Base-by-base conservation (phyloP, 2,888 invertebrate genomes). In the Asteroscopus sphinx region DNA sequence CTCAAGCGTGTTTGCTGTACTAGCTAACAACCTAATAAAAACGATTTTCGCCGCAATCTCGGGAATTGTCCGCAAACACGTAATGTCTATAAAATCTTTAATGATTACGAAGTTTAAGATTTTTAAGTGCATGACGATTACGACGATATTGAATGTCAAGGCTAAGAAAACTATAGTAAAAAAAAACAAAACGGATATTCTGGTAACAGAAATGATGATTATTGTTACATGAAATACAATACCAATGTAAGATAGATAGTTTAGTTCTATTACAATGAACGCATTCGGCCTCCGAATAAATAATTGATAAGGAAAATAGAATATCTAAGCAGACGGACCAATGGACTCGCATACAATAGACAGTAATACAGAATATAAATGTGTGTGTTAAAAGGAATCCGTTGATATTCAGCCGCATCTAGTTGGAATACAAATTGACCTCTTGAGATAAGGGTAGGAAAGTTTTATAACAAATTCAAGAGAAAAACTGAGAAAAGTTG, bases 101-200 rank as follows among this genome's bases (percentile, higher is more conserved):
- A 53, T 35, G 17, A 37, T 37, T 28, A 45, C 9, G 17, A 52
- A 37, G 32, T 30, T 52, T 26, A 46, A 12, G 36, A 21, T 44
- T 21, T 57, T 55, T 63, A 42, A 53, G 11, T 40, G 8, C 39
- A 17, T 55, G 48, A 54, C n/a, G 42, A 42, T 60, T 37, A 48
- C 25, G 15, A 41, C 45, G 39, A 35, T 63, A 62, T 39, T 48
- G 42, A 75, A 79, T 73, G 61, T 71, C 72, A 80, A 76, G 73
- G 77, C 47, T 54, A 30, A 32, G 33, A 33, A 54, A 45, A 52
- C 48, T 42, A 35, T 36, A 46, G 35, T 32, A 60, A 40, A 53
- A 46, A 52, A 44, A 15, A 11, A 21, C 11, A 12, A 15, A 8
- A 11, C 11, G 4, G 32, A 51, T 33, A 16, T 16, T 36, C 16